phyloP scores from a whole-genome alignment of 2,888 invertebrate genomes.

The Polydrusus pterygomalis region DNA sequence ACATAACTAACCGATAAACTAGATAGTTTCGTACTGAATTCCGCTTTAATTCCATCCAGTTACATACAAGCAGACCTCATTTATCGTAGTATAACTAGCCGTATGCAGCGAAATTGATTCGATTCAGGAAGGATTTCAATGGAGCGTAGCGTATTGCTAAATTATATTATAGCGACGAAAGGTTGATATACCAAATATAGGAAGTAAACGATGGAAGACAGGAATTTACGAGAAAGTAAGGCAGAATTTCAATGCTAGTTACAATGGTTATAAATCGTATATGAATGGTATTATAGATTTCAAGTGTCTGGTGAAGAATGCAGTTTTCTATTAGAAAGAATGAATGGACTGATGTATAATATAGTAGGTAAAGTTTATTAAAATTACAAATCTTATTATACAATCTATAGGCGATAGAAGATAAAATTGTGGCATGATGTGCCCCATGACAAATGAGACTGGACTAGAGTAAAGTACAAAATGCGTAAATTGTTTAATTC shows the following conservation, averaged over 20 bases:
- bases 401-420: conserved; percentile 2
- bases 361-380: conserved; percentile 28
- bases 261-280: neutral
- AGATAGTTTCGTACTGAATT: conserved; percentile 16
- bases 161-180: conserved; percentile 31
- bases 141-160: conserved; percentile 41
- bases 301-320: neutral
- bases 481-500: too few relatives aligned
- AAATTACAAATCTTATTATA: conserved; percentile 8
- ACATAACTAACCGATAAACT: conserved; percentile 16
- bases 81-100: conserved; percentile 38
- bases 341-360: too few relatives aligned
- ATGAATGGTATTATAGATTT: neutral
- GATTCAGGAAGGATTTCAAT: conserved; percentile 47
- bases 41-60: conserved; percentile 34
- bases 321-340: neutral
- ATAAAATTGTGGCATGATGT: too few relatives aligned
- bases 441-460: too few relatives aligned
- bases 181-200: conserved; percentile 26
- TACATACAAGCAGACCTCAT: conserved; percentile 35
- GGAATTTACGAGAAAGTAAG: conserved; percentile 11
- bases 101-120: conserved; percentile 41
- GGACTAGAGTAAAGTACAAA: too few relatives aligned
- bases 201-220: conserved; percentile 2
- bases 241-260: neutral